Evolutionary conservation across 2,797 vertebrate genomes (phyloP), one percentile per base, ranked within the genome.

Genomic region (Momotus momota): DNA sequence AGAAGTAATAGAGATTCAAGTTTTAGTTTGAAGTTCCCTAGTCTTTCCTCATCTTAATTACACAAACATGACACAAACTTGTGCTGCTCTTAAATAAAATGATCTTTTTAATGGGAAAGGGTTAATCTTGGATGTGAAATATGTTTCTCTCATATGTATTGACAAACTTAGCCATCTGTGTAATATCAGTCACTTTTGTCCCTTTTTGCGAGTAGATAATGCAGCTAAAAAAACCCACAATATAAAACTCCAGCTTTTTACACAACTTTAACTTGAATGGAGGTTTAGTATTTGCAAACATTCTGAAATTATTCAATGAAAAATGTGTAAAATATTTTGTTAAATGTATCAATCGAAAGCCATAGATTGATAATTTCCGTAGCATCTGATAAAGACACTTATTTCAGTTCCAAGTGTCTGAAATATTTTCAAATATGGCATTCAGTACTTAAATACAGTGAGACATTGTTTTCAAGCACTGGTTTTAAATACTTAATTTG

Each of bases 401-500:
- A 35, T 86, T 90, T 89, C 27, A 51, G 38, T 83, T 91, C 25
- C 21, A 62, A 43, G 19, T 35, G 7, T 43, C 55, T 57, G 71
- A 73, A 84, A 20, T 73, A 55, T 55, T 90, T 96, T 79, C 55
- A 79, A 5, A 75, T 75, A 25, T 33, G 31, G 6, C 64, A 49
- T 19, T 65, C 5, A 9, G 11, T 51, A 58, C 27, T 86, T 55
- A 67, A 83, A 57, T 60, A 48, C 40, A 70, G 0, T 22, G 31
- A 84, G 54, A 41, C 14, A 6, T 65, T 9, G 10, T 77, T 93
- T 71, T 86, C 40, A 69, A 69, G 58, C 45, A 57, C 29, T 72
- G 43, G 13, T 90, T 96, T 78, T n/a, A 85, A 87, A 83, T 83
- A 84, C 10, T 85, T 95, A 87, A 96, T 96, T 95, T 93, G 41